Evolutionary conservation across 1,140 invertebrate genomes (phyloP).

Genomic region (Heliconius hermathena): DNA sequence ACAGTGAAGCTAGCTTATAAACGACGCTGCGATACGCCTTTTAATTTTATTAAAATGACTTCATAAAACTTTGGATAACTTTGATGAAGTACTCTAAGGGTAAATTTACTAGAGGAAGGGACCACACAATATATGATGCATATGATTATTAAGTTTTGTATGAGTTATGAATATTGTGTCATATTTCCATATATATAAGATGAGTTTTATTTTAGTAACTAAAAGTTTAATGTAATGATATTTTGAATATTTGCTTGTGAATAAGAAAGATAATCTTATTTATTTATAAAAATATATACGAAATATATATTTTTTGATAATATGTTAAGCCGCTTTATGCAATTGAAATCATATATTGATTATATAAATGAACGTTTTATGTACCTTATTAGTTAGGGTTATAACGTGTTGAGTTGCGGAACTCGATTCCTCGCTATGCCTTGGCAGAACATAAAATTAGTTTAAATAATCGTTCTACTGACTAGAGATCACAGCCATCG

Average conservation of each 20-base stretch:
- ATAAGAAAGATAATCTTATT: too few relatives aligned
- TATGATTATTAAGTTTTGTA: constrained; percentile 9
- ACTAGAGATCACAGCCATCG: too few relatives aligned
- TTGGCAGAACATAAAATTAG: too few relatives aligned
- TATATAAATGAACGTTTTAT: too few relatives aligned
- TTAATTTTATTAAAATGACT: constrained; percentile 33
- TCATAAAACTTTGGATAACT: constrained; percentile 29
- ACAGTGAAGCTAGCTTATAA: not conserved
- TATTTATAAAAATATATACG: too few relatives aligned
- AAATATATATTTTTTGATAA: too few relatives aligned
- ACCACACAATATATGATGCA: constrained; percentile 10
- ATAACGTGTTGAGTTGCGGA: too few relatives aligned
- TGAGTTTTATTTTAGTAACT: not conserved
- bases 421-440: too few relatives aligned
- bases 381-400: too few relatives aligned
- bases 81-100: constrained; percentile 27
- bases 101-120: not conserved
- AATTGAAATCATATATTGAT: too few relatives aligned
- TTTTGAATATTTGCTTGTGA: not conserved
- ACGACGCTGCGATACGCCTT: not conserved
- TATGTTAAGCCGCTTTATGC: too few relatives aligned
- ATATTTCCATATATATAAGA: not conserved
- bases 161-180: constrained; percentile 3
- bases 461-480: too few relatives aligned
- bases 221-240: not conserved